Percentiles rank a stretch among this genome's conserved stretches.
phyloP scores from a whole-genome alignment of 2,888 invertebrate genomes.

The Drosophila glabriapex region DNA sequence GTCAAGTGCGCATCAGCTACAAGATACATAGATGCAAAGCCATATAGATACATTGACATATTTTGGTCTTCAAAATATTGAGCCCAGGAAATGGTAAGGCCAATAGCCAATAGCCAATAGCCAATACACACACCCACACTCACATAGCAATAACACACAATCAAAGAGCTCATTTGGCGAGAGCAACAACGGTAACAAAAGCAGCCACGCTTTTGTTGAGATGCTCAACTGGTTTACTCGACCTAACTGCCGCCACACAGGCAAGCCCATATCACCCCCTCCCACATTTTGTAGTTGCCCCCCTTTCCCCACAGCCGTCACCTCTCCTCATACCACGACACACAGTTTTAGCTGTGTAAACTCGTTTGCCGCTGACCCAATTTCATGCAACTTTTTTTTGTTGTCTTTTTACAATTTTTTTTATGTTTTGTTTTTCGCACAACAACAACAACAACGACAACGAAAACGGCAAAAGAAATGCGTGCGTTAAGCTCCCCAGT shows the following conservation, averaged over 20 bases:
- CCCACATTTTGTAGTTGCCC: neutral
- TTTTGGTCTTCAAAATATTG: slow-evolving; percentile 42
- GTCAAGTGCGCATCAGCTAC: slow-evolving; percentile 24
- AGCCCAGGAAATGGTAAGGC: slow-evolving; percentile 46
- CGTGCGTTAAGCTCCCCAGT: slow-evolving; percentile 31
- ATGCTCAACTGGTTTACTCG: slow-evolving; percentile 66
- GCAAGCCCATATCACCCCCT: slow-evolving; percentile 15
- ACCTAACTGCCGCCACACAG: slow-evolving; percentile 29
- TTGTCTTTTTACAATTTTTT: slow-evolving; percentile 61
- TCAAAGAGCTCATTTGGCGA: slow-evolving; percentile 27
- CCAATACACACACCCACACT: slow-evolving; percentile 19
- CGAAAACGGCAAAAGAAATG: slow-evolving; percentile 26
- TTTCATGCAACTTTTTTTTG: slow-evolving; percentile 70
- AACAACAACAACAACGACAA: slow-evolving; percentile 17
- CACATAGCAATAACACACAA: neutral
- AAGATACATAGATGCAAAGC: neutral
- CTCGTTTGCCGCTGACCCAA: slow-evolving; percentile 75
- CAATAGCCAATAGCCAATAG: slow-evolving; percentile 41
- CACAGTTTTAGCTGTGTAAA: slow-evolving; percentile 42
- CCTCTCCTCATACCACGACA: neutral
- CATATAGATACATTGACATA: slow-evolving; percentile 24
- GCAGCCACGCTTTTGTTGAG: slow-evolving; percentile 20
- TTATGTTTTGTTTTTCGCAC: slow-evolving; percentile 50
- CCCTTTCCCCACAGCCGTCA: neutral
- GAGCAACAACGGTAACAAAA: slow-evolving; percentile 23